phyloP scores from a whole-genome alignment of 1,140 invertebrate species.

The Xylocopa sonorina region DNA sequence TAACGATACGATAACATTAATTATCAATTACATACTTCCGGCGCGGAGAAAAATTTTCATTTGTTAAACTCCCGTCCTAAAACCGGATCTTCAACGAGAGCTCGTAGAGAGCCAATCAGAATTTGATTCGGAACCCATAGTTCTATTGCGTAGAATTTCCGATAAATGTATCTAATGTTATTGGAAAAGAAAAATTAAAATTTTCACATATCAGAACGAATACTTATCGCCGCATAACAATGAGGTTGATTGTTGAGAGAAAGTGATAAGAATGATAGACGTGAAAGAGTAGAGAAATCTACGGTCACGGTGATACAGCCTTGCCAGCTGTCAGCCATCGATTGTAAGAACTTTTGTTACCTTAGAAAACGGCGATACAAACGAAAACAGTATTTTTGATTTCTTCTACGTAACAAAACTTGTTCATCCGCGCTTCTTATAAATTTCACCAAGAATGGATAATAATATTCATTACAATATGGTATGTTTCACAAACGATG shows the following conservation, averaged over 20 bases:
- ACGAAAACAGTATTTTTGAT: slow-evolving; percentile 42
- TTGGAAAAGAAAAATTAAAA: not conserved
- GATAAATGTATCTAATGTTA: not conserved
- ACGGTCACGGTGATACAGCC: slow-evolving; percentile 48
- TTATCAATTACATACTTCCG: slow-evolving; percentile 14
- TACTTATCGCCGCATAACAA: not conserved
- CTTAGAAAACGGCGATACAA: slow-evolving; percentile 40
- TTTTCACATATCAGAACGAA: not conserved
- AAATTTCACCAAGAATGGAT: slow-evolving; percentile 60
- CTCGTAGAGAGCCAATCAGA: slow-evolving; percentile 20
- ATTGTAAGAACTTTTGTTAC: slow-evolving; percentile 64
- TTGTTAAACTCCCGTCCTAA: slow-evolving; percentile 54
- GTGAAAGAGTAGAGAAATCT: slow-evolving; percentile 38
- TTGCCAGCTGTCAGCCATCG: slow-evolving; percentile 75
- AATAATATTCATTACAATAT: slow-evolving; percentile 68
- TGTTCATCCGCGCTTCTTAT: slow-evolving; percentile 9
- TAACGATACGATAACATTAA: not conserved
- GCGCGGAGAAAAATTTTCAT: slow-evolving; percentile 21
- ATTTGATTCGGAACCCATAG: not conserved
- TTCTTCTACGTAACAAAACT: slow-evolving; percentile 10
- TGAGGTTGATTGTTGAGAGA: not conserved
- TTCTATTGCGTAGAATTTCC: not conserved
- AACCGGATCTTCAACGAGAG: slow-evolving; percentile 16
- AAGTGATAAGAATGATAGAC: slow-evolving; percentile 37
- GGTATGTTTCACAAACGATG: slow-evolving; percentile 61